Percentiles rank a stretch among this genome's conserved stretches.
Evolutionary conservation across 1,140 invertebrate genomes (phyloP).

Genomic region (Telenomus remus): DNA sequence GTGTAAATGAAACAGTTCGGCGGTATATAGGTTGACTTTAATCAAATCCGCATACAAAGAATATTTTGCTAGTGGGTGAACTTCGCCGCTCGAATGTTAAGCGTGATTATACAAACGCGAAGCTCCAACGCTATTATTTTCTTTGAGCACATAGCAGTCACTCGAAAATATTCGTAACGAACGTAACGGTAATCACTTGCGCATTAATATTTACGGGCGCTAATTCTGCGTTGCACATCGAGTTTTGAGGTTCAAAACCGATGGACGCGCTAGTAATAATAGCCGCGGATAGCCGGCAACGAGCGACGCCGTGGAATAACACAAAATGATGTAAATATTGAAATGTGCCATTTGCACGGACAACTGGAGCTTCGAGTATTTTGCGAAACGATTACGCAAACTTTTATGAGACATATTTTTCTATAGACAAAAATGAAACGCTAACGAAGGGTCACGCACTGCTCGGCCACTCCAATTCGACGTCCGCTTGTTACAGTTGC

Average conservation of each 20-base stretch:
- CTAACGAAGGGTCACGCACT: conserved; percentile 50
- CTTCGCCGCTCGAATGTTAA: conserved; percentile 30
- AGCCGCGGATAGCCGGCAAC: conserved; percentile 30
- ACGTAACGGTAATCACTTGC: conserved; percentile 41
- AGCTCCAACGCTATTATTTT: conserved; percentile 31
- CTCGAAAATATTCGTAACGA: conserved; percentile 36
- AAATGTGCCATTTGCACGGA: conserved; percentile 40
- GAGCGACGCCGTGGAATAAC: conserved; percentile 36
- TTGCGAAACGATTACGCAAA: conserved; percentile 48
- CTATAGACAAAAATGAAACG: conserved; percentile 50
- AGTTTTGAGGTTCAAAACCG: conserved; percentile 25
- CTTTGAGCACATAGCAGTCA: conserved; percentile 23
- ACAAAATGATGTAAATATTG: conserved; percentile 52
- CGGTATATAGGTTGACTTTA: conserved; percentile 21
- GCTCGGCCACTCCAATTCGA: conserved; percentile 42
- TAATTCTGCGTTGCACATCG: conserved; percentile 41
- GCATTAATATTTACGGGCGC: conserved; percentile 46
- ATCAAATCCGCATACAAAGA: conserved; percentile 30
- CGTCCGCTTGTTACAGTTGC: conserved; percentile 55
- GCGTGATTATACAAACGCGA: conserved; percentile 30
- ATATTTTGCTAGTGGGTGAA: conserved; percentile 20
- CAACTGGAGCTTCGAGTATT: conserved; percentile 35
- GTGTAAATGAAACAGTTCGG: conserved; percentile 8
- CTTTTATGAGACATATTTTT: conserved; percentile 55
- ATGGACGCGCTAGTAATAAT: conserved; percentile 39